A percentile compares a stretch with the other conserved stretches of the same genome.
These are phyloP conservation scores for Trisateles emortualis DNA, from an alignment of 2,888 invertebrate genomes.

Conservation along the genomic window DNA sequence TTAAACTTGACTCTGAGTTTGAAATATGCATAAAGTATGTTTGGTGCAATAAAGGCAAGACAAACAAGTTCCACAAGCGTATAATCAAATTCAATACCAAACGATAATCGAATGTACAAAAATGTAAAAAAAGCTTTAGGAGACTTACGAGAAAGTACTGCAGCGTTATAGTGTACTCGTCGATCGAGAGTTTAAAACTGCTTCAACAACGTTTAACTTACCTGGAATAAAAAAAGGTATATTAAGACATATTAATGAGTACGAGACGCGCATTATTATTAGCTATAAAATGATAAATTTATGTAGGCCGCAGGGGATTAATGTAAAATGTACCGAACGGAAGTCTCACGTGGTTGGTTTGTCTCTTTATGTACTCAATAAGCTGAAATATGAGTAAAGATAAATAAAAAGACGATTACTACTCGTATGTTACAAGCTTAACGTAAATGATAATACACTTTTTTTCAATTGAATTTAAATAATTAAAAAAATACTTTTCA, in stretches of 20 bases:
- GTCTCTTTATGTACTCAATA: conserved; percentile 1
- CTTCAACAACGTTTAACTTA: conserved; percentile 50
- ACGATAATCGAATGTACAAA: conserved; percentile 11
- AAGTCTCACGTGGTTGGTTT: conserved; percentile 39
- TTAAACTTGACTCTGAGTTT: background rate
- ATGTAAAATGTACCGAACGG: conserved; percentile 48
- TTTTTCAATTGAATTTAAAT: conserved; percentile 14
- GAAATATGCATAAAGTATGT: background rate
- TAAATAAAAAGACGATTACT: too few relatives aligned
- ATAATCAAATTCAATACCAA: conserved; percentile 20
- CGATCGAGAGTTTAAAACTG: conserved; percentile 23
- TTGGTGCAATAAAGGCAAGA: conserved; percentile 1
- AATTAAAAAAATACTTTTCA: too few relatives aligned
- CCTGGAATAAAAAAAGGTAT: conserved; percentile 63
- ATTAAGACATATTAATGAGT: conserved; percentile 51
- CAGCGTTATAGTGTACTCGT: conserved; percentile 23
- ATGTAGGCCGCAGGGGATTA: conserved; percentile 45
- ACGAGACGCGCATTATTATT: conserved; percentile 42
- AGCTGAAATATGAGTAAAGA: background rate
- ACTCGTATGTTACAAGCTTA: too few relatives aligned
- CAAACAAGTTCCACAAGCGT: background rate
- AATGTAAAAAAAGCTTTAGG: conserved; percentile 11
- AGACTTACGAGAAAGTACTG: conserved; percentile 36
- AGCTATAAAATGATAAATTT: conserved; percentile 52
- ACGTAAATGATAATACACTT: background rate